Base-by-base conservation (phyloP, 2,888 invertebrate species). In the Hyles lineata region DNA sequence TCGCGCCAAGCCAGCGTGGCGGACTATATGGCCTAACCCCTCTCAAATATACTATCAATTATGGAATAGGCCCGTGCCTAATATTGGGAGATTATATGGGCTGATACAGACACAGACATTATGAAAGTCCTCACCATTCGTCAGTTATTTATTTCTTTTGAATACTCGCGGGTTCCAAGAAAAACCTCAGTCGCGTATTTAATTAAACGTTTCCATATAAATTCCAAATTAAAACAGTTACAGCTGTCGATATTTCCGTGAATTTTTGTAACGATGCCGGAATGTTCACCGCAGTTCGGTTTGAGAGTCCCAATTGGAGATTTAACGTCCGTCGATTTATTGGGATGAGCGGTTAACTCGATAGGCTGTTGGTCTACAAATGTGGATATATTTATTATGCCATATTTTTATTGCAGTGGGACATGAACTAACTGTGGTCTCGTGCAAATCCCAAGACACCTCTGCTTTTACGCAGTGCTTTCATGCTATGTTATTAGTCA, bases 131-230 rank as follows among this genome's bases (percentile, higher is more conserved):
- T 43, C 43, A 0, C 43, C 43, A 9, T 2, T 11, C 43, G 43
- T 43, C 43, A 43, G 85, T 70, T 76, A 74, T 78, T 78, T 73
- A 72, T 73, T 67, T 59, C 32, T 6, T 55, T 55, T n/a, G 3
- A 29, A 5, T 29, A 55, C n/a, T 55, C 6, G 25, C 15, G 35
- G 5, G 23, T 21, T 73, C 74, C 70, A 75, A 77, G 75, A 76
- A 79, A 73, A 55, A 71, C 74, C 73, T 72, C 61, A 25, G 25
- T 63, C 35, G 25, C 23, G 73, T 79, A 79, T 79, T 79, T 79
- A 79, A 78, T 79, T 74, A 76, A 79, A 78, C 73, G 73, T 70
- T 76, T 76, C 74, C 72, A 74, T 72, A 79, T 79, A 79, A 78
- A 78, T 75, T 76, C 61, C 69, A 63, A 76, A 79, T 79, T 73